These are phyloP conservation scores for Malacoraja senta DNA, from an alignment of 2,797 vertebrate genomes.

Conservation along the genomic window DNA sequence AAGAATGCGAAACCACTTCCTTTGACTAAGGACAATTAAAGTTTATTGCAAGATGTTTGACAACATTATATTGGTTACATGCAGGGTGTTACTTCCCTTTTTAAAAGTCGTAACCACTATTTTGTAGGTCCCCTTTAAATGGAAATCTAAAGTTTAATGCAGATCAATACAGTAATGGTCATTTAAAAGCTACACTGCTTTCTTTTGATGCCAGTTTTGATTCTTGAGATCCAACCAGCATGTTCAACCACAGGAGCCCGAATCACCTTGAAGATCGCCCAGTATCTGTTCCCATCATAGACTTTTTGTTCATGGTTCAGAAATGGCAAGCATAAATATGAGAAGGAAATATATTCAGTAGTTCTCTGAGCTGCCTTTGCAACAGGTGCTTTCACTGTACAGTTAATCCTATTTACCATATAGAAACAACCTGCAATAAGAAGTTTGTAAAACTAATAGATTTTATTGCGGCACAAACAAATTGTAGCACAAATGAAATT, in stretches of 20 bases:
- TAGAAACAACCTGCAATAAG: conserved; percentile 10
- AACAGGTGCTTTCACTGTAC: neutral
- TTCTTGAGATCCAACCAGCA: neutral
- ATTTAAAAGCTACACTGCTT: neutral
- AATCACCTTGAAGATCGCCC: neutral
- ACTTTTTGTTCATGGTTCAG: neutral
- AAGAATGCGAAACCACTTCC: neutral
- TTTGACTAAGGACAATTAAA: conserved; percentile 17
- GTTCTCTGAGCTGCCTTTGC: neutral
- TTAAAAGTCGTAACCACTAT: conserved; percentile 6
- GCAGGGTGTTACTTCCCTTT: conserved; percentile 6
- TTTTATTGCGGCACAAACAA: neutral
- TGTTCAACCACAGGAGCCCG: neutral
- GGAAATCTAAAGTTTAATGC: conserved; percentile 5
- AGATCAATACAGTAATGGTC: conserved; percentile 14
- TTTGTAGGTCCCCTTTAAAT: neutral
- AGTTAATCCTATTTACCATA: neutral
- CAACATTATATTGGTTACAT: conserved; percentile 12
- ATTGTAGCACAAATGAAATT: neutral
- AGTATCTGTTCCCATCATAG: neutral
- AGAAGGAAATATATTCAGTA: neutral
- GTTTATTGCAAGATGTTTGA: conserved; percentile 21
- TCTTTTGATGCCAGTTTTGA: neutral
- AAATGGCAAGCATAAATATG: neutral
- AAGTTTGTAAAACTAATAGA: neutral